phyloP scores from a whole-genome alignment of 2,888 invertebrate species.

The Polydrusus pterygomalis region DNA sequence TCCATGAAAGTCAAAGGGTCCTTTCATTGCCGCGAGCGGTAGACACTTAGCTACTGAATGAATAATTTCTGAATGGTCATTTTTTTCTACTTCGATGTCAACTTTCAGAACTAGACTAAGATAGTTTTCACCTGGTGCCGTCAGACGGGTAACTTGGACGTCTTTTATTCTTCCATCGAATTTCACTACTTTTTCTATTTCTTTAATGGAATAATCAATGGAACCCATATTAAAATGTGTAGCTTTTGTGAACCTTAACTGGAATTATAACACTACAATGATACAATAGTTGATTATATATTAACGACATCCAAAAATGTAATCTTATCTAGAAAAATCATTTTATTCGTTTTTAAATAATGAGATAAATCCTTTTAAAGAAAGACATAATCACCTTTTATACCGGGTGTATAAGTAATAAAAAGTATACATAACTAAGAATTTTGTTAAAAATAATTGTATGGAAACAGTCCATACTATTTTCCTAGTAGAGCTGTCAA shows the following conservation, averaged over 20 bases:
- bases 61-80: background rate
- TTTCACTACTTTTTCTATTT: conserved; percentile 3
- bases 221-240: background rate
- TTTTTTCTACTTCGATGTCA: background rate
- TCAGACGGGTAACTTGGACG: conserved; percentile 14
- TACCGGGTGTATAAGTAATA: too few relatives aligned
- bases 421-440: too few relatives aligned
- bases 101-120: conserved; percentile 35
- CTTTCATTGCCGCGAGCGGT: background rate
- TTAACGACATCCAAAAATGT: background rate
- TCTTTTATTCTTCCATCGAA: conserved; percentile 24
- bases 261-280: background rate
- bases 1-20: background rate
- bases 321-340: too few relatives aligned
- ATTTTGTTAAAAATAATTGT: too few relatives aligned
- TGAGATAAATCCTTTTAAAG: too few relatives aligned
- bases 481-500: too few relatives aligned
- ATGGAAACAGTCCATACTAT: too few relatives aligned
- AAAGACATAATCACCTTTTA: too few relatives aligned
- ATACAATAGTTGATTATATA: background rate
- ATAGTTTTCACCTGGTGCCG: conserved; percentile 7
- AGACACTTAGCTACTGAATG: background rate
- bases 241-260: too few relatives aligned
- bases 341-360: background rate
- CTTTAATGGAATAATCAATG: background rate